Conservation (phyloP, 1,140 invertebrate genomes). For the Diorhabda elongata region DNA sequence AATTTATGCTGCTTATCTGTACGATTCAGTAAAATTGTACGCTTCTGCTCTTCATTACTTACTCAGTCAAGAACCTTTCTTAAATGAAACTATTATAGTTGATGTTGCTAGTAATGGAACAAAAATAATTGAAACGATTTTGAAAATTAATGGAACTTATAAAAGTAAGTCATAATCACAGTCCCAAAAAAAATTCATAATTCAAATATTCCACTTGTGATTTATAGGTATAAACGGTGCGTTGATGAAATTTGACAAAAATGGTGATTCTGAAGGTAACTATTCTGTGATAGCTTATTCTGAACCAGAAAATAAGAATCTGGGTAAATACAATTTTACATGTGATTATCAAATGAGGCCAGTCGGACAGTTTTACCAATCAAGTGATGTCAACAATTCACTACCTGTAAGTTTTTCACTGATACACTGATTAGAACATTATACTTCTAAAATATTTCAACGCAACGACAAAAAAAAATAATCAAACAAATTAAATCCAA, state of each 20-base stretch:
- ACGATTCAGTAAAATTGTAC: conserved; percentile 92
- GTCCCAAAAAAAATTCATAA: no score
- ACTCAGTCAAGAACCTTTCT: conserved; percentile 50
- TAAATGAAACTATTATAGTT: conserved; percentile 61
- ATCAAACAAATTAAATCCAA: no score
- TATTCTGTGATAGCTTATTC: conserved; percentile 80
- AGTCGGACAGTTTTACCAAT: conserved; percentile 75
- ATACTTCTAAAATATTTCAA: no score
- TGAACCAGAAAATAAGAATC: conserved; percentile 4
- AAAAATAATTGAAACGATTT: conserved; percentile 73
- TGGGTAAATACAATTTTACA: conserved; percentile 54
- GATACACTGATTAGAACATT: background rate
- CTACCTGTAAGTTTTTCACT: conserved; percentile 59
- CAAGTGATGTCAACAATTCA: conserved; percentile 43
- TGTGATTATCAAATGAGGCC: conserved; percentile 74
- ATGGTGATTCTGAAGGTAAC: conserved; percentile 94
- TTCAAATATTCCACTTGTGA: conserved; percentile 11
- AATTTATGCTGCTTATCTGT: conserved; percentile 92
- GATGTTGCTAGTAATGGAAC: conserved; percentile 73
- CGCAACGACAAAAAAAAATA: no score
- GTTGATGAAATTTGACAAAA: conserved; percentile 82
- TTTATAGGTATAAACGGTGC: conserved; percentile 84
- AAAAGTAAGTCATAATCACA: conserved; percentile 56
- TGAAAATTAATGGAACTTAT: conserved; percentile 66
- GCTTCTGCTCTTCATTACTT: conserved; percentile 77